Evolutionary conservation across 2,797 vertebrate genomes (phyloP).

Genomic region (Setipinna tenuifilis): DNA sequence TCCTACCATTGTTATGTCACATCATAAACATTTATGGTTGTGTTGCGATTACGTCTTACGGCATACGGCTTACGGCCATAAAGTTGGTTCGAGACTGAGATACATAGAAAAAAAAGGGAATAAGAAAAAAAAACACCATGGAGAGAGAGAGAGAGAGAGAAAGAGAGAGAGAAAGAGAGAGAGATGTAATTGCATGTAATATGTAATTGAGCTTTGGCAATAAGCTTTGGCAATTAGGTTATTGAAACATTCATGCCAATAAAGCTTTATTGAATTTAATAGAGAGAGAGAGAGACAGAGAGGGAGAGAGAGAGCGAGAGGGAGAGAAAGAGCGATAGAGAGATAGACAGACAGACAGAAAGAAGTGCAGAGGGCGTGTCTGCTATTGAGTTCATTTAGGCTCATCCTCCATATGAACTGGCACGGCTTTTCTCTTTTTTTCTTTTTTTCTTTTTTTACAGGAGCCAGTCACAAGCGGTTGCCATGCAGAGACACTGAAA

Average conservation of each 20-base stretch:
- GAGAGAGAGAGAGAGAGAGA: neutral
- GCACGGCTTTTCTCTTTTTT: slow-evolving; percentile 37
- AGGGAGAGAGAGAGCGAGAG: slow-evolving; percentile 1
- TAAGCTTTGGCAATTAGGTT: no score
- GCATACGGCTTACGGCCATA: no score
- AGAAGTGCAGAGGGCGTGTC: neutral
- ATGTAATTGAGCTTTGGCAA: no score
- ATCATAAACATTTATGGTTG: no score
- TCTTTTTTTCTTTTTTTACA: slow-evolving; percentile 48
- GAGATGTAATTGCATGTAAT: no score
- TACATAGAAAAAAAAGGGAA: neutral
- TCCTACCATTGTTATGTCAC: no score
- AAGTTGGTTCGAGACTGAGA: neutral
- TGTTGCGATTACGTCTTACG: no score
- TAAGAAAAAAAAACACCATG: neutral
- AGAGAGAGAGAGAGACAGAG: neutral
- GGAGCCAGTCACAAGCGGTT: slow-evolving; percentile 61
- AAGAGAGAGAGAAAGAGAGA: neutral
- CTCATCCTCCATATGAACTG: neutral
- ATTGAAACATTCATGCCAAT: no score
- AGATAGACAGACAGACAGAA: neutral
- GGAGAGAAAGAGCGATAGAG: neutral
- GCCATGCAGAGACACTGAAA: slow-evolving; percentile 62
- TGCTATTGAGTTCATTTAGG: neutral
- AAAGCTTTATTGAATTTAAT: no score